Conservation (phyloP, 2,888 invertebrate species). For the Crepidodera aurea region DNA sequence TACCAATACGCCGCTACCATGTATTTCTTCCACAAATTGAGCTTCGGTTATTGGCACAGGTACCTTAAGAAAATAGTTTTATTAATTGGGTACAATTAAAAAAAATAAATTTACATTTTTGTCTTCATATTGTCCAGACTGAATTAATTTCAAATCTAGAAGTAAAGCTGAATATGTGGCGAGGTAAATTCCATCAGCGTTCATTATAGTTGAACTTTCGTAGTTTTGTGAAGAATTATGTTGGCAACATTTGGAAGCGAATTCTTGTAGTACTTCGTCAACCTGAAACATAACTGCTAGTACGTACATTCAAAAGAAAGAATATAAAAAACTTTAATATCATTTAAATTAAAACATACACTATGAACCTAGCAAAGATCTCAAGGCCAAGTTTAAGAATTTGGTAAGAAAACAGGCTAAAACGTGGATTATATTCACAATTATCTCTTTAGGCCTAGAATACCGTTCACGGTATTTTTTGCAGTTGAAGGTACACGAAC, state of each 20-base stretch:
- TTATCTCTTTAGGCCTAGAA: no score
- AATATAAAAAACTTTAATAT: no score
- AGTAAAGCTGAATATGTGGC: slow-evolving; percentile 87
- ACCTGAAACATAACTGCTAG: slow-evolving; percentile 62
- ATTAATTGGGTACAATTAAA: background rate
- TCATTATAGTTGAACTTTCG: slow-evolving; percentile 80
- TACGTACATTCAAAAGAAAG: background rate
- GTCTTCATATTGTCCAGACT: slow-evolving; percentile 76
- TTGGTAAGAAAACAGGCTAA: no score
- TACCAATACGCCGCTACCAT: slow-evolving; percentile 90
- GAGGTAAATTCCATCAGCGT: slow-evolving; percentile 93
- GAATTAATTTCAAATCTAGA: slow-evolving; percentile 81
- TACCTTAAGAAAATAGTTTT: slow-evolving; percentile 19
- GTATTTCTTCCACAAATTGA: slow-evolving; percentile 91
- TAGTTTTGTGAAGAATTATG: slow-evolving; percentile 74
- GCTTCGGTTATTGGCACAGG: slow-evolving; percentile 75
- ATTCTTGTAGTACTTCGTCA: slow-evolving; percentile 90
- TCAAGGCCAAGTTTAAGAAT: no score
- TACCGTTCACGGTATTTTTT: no score
- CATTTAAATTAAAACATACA: no score
- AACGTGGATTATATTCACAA: no score
- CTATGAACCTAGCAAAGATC: no score
- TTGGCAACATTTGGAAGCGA: slow-evolving; percentile 90
- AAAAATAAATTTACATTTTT: slow-evolving; percentile 18
- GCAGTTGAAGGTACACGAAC: no score